Conservation (phyloP, 2,797 vertebrate genomes). For the Galagoides demidoff region DNA sequence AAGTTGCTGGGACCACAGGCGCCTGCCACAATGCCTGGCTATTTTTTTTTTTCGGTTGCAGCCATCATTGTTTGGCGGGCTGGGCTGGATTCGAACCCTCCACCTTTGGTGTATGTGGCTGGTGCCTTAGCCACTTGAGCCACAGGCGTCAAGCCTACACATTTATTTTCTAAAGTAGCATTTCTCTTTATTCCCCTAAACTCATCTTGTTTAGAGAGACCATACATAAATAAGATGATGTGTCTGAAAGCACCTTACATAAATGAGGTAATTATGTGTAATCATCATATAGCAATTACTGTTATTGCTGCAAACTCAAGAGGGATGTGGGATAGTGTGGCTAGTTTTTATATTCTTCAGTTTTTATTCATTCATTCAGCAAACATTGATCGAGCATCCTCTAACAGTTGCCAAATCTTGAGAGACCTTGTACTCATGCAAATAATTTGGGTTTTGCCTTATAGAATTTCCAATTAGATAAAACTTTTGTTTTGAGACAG, state of each 20-base stretch:
- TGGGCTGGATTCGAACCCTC: too few relatives aligned
- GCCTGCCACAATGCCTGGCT: too few relatives aligned
- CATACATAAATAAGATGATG: background rate
- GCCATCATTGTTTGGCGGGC: too few relatives aligned
- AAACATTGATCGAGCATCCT: background rate
- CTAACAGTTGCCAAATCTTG: background rate
- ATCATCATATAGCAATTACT: background rate
- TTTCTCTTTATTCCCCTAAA: background rate
- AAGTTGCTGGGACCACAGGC: too few relatives aligned
- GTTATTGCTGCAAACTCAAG: background rate
- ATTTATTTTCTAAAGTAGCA: background rate
- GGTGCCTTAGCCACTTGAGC: too few relatives aligned
- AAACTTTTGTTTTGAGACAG: background rate
- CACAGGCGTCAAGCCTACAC: too few relatives aligned
- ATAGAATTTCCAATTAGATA: background rate
- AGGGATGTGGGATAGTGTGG: background rate
- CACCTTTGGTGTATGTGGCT: too few relatives aligned
- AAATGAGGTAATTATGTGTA: background rate
- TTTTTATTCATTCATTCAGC: background rate
- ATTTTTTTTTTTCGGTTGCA: too few relatives aligned
- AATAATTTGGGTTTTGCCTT: constrained; percentile 11
- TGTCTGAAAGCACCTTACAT: background rate
- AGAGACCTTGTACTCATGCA: background rate
- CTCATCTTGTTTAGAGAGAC: background rate
- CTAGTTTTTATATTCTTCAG: background rate